Evolutionary conservation across 1,140 invertebrate species (phyloP).

Genomic region (Trinorchestia longiramus): DNA sequence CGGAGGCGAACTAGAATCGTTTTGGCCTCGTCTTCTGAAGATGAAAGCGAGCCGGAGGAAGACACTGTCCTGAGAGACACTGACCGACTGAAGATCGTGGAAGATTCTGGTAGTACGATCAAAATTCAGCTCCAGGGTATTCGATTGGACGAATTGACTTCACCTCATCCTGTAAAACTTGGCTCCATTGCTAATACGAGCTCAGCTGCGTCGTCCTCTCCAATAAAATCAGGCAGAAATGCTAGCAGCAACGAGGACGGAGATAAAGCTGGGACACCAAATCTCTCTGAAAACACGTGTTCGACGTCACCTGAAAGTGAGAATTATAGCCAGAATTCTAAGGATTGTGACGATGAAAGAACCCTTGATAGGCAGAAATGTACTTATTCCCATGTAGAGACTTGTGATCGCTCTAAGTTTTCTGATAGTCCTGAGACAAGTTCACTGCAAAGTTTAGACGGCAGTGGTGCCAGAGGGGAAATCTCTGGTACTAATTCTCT

Average conservation of each 20-base stretch:
- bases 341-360: background rate
- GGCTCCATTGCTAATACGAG: background rate
- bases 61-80: conserved; percentile 1
- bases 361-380: background rate
- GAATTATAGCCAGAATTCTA: background rate
- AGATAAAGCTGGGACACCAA: background rate
- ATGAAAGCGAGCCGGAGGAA: background rate
- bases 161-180: conserved; percentile 17
- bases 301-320: background rate
- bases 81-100: conserved; percentile 19
- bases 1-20: background rate
- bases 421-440: background rate
- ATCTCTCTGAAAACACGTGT: background rate
- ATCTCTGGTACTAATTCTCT: background rate
- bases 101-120: background rate
- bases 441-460: background rate
- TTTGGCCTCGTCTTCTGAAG: background rate
- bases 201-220: background rate
- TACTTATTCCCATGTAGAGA: background rate
- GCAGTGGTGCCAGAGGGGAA: background rate
- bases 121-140: conserved; percentile 29
- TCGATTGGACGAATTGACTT: background rate
- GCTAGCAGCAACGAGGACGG: background rate
- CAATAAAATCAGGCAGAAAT: background rate
- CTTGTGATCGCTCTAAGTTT: background rate